Conservation (phyloP, 2,888 invertebrate genomes). For the Agrochola lychnidis region DNA sequence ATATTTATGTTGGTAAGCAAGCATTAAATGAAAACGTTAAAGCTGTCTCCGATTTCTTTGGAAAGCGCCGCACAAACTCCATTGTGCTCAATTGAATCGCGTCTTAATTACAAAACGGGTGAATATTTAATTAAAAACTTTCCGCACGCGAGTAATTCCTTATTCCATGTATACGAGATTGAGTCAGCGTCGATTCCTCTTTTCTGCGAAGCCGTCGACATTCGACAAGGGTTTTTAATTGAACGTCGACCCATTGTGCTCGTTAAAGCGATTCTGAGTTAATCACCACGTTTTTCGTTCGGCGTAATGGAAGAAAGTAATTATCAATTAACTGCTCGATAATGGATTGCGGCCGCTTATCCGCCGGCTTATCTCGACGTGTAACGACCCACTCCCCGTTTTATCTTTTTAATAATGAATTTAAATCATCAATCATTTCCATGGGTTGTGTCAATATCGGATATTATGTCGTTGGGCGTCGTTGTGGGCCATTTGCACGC, state of each 20-base stretch:
- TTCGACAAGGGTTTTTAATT: slow-evolving; percentile 90
- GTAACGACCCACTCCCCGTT: slow-evolving; percentile 81
- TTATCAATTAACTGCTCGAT: slow-evolving; percentile 90
- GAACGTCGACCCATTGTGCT: slow-evolving; percentile 89
- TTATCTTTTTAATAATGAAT: slow-evolving; percentile 83
- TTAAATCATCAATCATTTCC: slow-evolving; percentile 81
- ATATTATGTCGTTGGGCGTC: slow-evolving; percentile 60
- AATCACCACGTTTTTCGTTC: slow-evolving; percentile 89
- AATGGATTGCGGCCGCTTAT: slow-evolving; percentile 89
- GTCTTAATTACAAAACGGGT: slow-evolving; percentile 89
- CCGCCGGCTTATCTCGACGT: slow-evolving; percentile 85
- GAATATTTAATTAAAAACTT: slow-evolving; percentile 90
- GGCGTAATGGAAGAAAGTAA: slow-evolving; percentile 90
- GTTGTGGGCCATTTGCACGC: slow-evolving; percentile 52
- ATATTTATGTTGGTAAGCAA: slow-evolving; percentile 31
- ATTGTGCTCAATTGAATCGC: slow-evolving; percentile 86
- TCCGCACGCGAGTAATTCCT: slow-evolving; percentile 89
- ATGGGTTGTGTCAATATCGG: slow-evolving; percentile 69
- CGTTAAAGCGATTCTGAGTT: slow-evolving; percentile 89
- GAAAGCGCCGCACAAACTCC: slow-evolving; percentile 80
- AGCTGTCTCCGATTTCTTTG: slow-evolving; percentile 81
- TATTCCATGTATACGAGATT: slow-evolving; percentile 89
- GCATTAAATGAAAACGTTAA: slow-evolving; percentile 73
- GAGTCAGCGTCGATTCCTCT: slow-evolving; percentile 87
- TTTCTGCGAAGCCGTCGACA: slow-evolving; percentile 86